A percentile compares a stretch with the other conserved stretches of the same genome.
These are phyloP conservation scores for Manis pentadactyla DNA, from an alignment of 2,797 vertebrate species.

Conservation along the genomic window DNA sequence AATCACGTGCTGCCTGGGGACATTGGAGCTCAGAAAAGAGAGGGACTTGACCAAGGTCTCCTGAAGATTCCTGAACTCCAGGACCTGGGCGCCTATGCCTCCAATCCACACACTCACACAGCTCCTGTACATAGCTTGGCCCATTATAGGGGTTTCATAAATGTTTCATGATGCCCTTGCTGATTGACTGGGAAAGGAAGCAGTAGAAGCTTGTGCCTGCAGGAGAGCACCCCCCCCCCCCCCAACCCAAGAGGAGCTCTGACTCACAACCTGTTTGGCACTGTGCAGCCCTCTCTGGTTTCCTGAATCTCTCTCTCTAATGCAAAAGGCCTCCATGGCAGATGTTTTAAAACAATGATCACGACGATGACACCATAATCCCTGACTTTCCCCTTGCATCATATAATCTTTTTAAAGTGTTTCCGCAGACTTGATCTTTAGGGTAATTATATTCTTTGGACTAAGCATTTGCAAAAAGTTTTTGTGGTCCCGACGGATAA, in stretches of 20 bases:
- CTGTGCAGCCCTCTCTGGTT: slow-evolving; percentile 1
- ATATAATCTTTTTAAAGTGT: not conserved
- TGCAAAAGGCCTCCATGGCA: slow-evolving; percentile 42
- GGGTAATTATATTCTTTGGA: not conserved
- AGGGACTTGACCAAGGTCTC: not conserved
- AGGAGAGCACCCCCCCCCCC: not conserved
- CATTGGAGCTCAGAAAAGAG: not conserved
- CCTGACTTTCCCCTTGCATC: slow-evolving; percentile 37
- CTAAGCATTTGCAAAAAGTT: not conserved
- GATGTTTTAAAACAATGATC: slow-evolving; percentile 75
- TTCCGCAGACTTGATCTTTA: slow-evolving; percentile 32
- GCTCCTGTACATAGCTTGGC: not conserved
- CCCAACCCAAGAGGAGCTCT: slow-evolving; percentile 28
- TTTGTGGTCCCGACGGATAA: not conserved
- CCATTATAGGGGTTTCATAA: not conserved
- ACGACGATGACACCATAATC: not conserved
- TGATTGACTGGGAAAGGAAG: slow-evolving; percentile 51
- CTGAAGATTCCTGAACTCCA: not conserved
- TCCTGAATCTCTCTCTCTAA: slow-evolving; percentile 63
- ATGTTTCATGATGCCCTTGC: not conserved
- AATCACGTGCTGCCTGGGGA: not conserved
- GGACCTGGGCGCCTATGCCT: not conserved
- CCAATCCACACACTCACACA: no score
- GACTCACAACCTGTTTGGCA: slow-evolving; percentile 79
- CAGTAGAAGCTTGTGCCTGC: not conserved